These are phyloP conservation scores for Urocitellus parryii DNA, from an alignment of 2,113 vertebrate species.

Conservation along the genomic window DNA sequence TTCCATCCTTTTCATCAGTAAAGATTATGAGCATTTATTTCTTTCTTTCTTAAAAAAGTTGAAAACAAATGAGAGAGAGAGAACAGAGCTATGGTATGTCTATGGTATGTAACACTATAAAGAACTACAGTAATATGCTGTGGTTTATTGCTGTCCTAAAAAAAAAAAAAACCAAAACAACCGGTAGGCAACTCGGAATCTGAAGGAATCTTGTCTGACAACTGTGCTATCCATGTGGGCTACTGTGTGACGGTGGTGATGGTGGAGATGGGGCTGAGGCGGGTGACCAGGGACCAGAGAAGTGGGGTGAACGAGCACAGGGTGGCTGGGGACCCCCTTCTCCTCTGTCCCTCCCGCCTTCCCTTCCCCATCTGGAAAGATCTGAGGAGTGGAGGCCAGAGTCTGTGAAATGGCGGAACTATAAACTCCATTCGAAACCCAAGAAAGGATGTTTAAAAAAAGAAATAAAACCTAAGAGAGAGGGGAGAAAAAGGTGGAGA, in stretches of 20 bases:
- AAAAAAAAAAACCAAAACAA: conserved; percentile 58
- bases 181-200: conserved; percentile 91
- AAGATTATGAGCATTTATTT: conserved; percentile 91
- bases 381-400: conserved; percentile 51
- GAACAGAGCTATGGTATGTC: conserved; percentile 87
- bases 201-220: conserved; percentile 86
- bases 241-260: conserved; percentile 75
- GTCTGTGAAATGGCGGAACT: conserved; percentile 68
- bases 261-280: conserved; percentile 64
- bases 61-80: conserved; percentile 85
- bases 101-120: conserved; percentile 87
- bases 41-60: conserved; percentile 70
- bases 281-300: conserved; percentile 62
- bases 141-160: conserved; percentile 90
- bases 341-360: not conserved
- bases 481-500: conserved; percentile 75
- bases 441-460: conserved; percentile 58
- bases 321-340: not conserved
- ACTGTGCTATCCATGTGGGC: conserved; percentile 83
- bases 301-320: not conserved
- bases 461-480: conserved; percentile 61
- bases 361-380: conserved; percentile 41
- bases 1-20: conserved; percentile 88
- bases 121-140: conserved; percentile 92
- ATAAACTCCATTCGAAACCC: conserved; percentile 82